Base-by-base conservation (phyloP, 2,888 invertebrate species). In the Osmoderma eremita region DNA sequence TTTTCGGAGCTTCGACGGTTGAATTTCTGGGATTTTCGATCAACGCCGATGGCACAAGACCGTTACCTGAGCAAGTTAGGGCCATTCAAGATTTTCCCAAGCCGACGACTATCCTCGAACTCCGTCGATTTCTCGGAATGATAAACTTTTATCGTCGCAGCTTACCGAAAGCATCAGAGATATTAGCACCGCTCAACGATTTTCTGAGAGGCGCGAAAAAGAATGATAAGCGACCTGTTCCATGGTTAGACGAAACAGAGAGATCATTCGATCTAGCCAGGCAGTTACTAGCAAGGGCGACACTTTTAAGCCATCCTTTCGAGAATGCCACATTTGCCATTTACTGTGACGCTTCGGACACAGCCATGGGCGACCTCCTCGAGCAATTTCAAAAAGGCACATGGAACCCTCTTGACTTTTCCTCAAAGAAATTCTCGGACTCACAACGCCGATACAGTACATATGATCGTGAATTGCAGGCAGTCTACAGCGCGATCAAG, bases 91-190 rank as follows among this genome's bases (percentile, higher is more conserved):
- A 71, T 4, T 75, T 77, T 42, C 65, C 72, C 50, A 22, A 70
- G 49, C 80, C 79, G 0, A 63, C 39, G 10, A 78, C 75, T 0
- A 74, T 75, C 0, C 74, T 74, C 20, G 67, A 76, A 10, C 67
- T 82, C 0, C 66, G 75, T 3, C 67, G 73, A 3, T 80, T 79
- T 67, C 50, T 81, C 0, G 79, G 79, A 0, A 78, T 79, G 76
- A 12, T 79, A 0, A 81, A 79, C 67, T 80, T 78, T 71, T 80
- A 80, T 42, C 64, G 81, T 1, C 63, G 77, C 3, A 81, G 76
- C 68, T 69, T 82, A 0, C 78, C 78, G 2, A 36, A 76, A 2
- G 77, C 80, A n/a, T n/a, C n/a, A 1, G 79, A 81, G 1, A 13
- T 71, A 24, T 64, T 70, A 1, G 80, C 80, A 70, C 77, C 78